Evolutionary conservation across 1,140 invertebrate species (phyloP), one percentile per base, ranked within the genome.

Genomic region (Wasmannia auropunctata): DNA sequence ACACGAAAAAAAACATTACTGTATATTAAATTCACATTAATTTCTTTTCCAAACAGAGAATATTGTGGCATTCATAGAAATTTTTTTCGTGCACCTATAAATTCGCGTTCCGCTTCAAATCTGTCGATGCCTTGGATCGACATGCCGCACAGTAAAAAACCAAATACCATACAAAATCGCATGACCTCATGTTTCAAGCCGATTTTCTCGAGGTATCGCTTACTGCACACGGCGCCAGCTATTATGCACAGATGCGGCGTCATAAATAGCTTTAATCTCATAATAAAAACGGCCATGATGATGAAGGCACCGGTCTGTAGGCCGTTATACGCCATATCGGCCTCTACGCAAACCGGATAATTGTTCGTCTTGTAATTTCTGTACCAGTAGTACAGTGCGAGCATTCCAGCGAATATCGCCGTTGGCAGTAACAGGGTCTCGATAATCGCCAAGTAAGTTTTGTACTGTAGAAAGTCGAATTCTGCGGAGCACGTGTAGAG

Each of bases 221-320:
- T 94, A 46, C 94, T 95, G 10, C 96, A 95, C 1, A 97, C 91
- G 6, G 98, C 89, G 1, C 97, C 96, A 3, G 96, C 95, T 3
- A 98, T 92, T 16, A 98, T 94, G 90, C 98, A 98, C 81, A 98
- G 93, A 90, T 98, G 97, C 8, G 98, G 98, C 1, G 97, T 97
- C 93, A 98, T 97, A 92, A 98, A 97, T 25, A 98, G 91, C 93
- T 98, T 98, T 54, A 98, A 92, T 91, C 98, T 95, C 98, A 98
- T 98, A 8, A 98, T 96, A 11, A 98, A 95, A 16, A 96, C 89
- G 31, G 98, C 98, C 97, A 98, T 97, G 0, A 97, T 91, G 4
- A 96, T 96, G 91, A 97, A 98, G 19, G 96, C 97, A 34, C 95
- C 92, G 86, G 96, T 94, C 92, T 98, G 97, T 6, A 97, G 94